Evolutionary conservation across 2,888 invertebrate genomes (phyloP), one percentile per base, ranked within the genome.

Genomic region (Drosophila leonis): DNA sequence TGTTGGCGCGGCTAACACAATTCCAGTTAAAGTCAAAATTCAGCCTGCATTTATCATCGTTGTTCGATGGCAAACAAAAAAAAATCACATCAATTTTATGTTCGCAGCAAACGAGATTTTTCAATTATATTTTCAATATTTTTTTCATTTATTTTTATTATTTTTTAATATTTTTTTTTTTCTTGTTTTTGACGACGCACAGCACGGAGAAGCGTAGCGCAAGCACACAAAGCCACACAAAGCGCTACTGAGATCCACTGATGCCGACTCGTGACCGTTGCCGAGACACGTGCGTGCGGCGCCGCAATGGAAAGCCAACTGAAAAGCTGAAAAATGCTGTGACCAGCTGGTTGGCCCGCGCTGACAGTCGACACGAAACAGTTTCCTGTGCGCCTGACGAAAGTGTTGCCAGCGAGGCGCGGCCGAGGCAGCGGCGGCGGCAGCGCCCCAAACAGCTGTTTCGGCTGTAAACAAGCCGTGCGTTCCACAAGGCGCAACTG

Each of bases 221-320:
- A 41, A 42, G 18, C 46, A n/a, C 46, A n/a, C 35, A 55, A 49
- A 46, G 20, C 24, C 44, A 48, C 20, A 37, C 35, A 39, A n/a
- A n/a, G 59, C 54, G 59, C 54, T 39, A 59, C 55, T 55, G 20
- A 54, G 49, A 76, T 56, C 65, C 64, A 65, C 24, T 24, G 63
- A 39, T 35, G 35, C 15, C 57, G 63, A 56, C 29, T 57, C 57
- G 73, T 41, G 48, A 62, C 54, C 54, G 56, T 56, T 73, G 70
- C 74, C 84, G 89, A 67, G 77, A 78, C 72, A 88, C 86, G 90
- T 87, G 88, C 83, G 81, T 83, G 79, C 90, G 75, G 65, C 81
- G 66, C 88, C 83, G 81, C 77, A 78, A 88, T 88, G 65, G 64
- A 85, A 81, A 83, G 71, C 76, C 78, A 88, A 87, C 90, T 87